These are phyloP conservation scores for Paelopatides confundens DNA, from an alignment of 53 echinoderm and acorn worm species.

Conservation along the genomic window DNA sequence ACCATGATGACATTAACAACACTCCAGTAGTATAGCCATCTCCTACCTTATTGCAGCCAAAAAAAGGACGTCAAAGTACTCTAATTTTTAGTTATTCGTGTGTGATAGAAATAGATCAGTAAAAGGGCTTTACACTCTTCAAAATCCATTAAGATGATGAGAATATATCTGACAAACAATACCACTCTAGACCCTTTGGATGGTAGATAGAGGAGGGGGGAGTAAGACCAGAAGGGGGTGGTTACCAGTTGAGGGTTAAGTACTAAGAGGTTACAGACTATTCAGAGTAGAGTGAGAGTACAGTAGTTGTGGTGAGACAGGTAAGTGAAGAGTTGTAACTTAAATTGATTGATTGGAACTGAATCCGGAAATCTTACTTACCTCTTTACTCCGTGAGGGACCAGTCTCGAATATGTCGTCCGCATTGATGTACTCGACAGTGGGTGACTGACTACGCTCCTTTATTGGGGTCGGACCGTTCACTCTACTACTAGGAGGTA, in stretches of 20 bases:
- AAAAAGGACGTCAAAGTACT: background rate
- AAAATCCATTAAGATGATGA: background rate
- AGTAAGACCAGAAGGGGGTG: no score
- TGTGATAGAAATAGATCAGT: background rate
- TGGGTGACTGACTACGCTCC: background rate
- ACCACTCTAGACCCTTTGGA: no score
- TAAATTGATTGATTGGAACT: background rate
- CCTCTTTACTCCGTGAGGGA: constrained; percentile 5
- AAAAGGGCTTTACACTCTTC: background rate
- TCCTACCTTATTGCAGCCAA: background rate
- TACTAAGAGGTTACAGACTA: no score
- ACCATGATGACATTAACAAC: constrained; percentile 28
- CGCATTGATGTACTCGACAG: constrained; percentile 77
- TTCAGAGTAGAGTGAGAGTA: no score
- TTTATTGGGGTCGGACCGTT: constrained; percentile 30
- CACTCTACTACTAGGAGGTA: constrained; percentile 39
- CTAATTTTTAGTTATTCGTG: background rate
- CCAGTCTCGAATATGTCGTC: constrained; percentile 53
- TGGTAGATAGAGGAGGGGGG: no score
- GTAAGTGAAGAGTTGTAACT: no score
- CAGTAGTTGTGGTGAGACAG: no score
- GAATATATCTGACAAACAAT: no score
- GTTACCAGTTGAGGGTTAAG: no score
- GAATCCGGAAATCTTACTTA: background rate
- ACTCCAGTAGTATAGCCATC: background rate